Conservation (phyloP, 2,888 invertebrate genomes). For the Sisyra terminalis region DNA sequence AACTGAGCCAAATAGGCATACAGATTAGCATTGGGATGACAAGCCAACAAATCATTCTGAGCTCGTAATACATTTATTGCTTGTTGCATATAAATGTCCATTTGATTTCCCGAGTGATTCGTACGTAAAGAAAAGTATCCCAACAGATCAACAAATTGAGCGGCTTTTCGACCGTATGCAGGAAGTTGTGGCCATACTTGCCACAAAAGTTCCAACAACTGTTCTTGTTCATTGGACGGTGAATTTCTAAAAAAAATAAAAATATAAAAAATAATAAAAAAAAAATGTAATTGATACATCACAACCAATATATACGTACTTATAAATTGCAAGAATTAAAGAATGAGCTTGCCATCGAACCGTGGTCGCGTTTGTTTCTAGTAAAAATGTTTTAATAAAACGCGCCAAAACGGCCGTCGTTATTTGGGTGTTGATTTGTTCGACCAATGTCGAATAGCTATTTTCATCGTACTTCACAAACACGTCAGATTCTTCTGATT, state of each 20-base stretch:
- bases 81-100: conserved; percentile 63
- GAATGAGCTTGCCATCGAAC: conserved; percentile 95
- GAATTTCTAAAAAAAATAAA: conserved; percentile 44
- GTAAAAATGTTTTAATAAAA: conserved; percentile 78
- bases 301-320: conserved; percentile 31
- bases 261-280: background rate
- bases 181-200: conserved; percentile 80
- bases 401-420: conserved; percentile 43
- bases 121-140: conserved; percentile 89
- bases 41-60: conserved; percentile 77
- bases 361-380: conserved; percentile 84
- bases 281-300: background rate
- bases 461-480: conserved; percentile 50
- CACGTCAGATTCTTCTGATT: conserved; percentile 46
- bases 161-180: conserved; percentile 82
- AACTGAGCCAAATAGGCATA: conserved; percentile 87
- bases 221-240: conserved; percentile 56
- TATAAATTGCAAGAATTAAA: conserved; percentile 65
- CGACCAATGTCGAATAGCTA: conserved; percentile 48
- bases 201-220: conserved; percentile 73
- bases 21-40: conserved; percentile 86
- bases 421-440: conserved; percentile 51
- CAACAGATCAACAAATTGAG: conserved; percentile 91
- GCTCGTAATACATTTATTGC: conserved; percentile 71
- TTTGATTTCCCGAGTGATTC: conserved; percentile 47